Percentiles rank a stretch among this genome's conserved stretches.
phyloP scores from a whole-genome alignment of 2,797 vertebrate species.

The Epinephelus malabaricus region DNA sequence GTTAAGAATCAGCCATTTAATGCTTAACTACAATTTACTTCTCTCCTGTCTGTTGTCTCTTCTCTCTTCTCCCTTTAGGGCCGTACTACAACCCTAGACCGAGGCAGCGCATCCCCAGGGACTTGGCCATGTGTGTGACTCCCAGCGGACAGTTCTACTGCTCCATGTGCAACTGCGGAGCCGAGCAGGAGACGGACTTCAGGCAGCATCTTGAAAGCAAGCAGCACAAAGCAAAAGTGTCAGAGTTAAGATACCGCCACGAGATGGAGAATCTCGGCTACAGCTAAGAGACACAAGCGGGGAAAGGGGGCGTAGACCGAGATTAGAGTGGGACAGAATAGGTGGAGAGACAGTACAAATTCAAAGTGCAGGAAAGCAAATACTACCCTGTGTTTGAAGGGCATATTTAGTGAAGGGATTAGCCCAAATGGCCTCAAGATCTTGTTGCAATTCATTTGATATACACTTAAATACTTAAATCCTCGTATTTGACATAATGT shows the following conservation, averaged over 20 bases:
- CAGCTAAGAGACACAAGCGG: conserved; percentile 82
- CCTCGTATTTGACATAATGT: conserved; percentile 33
- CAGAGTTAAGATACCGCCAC: conserved; percentile 94
- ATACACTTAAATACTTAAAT: conserved; percentile 37
- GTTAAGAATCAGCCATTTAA: background rate
- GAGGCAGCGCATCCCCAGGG: conserved; percentile 95
- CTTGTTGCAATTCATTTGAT: conserved; percentile 60
- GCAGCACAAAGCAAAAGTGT: conserved; percentile 98
- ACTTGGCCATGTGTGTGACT: conserved; percentile 98
- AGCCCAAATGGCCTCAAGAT: conserved; percentile 42
- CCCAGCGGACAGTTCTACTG: conserved; percentile 99
- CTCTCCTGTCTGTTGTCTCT: background rate
- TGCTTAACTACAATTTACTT: background rate
- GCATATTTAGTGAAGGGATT: conserved; percentile 37
- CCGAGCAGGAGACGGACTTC: conserved; percentile 96
- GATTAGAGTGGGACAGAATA: background rate
- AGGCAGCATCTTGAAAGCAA: conserved; percentile 98
- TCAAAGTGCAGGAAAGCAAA: conserved; percentile 40
- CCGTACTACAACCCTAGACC: conserved; percentile 97
- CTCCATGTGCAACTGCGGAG: conserved; percentile 98
- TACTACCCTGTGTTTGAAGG: conserved; percentile 15
- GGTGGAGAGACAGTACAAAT: conserved; percentile 16
- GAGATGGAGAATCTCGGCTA: conserved; percentile 99
- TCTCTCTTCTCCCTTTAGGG: conserved; percentile 79
- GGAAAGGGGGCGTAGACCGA: background rate